These are phyloP conservation scores for Trilocha varians DNA, from an alignment of 2,888 invertebrate genomes.

Conservation along the genomic window DNA sequence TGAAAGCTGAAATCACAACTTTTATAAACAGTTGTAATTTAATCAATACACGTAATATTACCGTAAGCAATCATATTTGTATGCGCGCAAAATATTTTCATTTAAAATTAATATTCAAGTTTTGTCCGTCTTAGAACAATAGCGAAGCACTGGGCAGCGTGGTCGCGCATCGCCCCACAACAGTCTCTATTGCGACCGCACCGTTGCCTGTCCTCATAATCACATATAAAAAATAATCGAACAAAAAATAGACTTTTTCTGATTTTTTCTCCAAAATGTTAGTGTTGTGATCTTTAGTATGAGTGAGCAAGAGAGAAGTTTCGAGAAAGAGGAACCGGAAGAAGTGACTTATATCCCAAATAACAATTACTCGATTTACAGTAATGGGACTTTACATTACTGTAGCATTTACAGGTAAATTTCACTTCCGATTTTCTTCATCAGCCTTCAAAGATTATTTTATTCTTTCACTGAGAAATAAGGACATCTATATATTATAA, in stretches of 20 bases:
- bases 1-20: neutral
- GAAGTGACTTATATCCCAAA: slow-evolving; percentile 51
- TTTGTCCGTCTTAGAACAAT: slow-evolving; percentile 53
- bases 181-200: slow-evolving; percentile 55
- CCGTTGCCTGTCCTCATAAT: slow-evolving; percentile 64
- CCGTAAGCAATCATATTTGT: neutral
- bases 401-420: slow-evolving; percentile 70
- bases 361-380: slow-evolving; percentile 66
- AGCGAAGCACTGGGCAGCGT: slow-evolving; percentile 41
- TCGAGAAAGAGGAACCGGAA: slow-evolving; percentile 46
- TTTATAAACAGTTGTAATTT: neutral
- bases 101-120: slow-evolving; percentile 55
- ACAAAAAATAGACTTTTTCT: slow-evolving; percentile 11
- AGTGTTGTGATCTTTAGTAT: slow-evolving; percentile 22
- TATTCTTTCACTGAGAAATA: too few relatives aligned
- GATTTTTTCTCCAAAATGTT: slow-evolving; percentile 12
- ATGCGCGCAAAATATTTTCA: slow-evolving; percentile 1
- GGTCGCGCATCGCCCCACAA: slow-evolving; percentile 39
- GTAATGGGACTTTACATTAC: slow-evolving; percentile 74
- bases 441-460: too few relatives aligned
- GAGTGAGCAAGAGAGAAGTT: slow-evolving; percentile 57
- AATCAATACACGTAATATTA: neutral
- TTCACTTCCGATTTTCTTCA: too few relatives aligned
- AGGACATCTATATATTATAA: too few relatives aligned
- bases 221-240: slow-evolving; percentile 47